These are phyloP conservation scores for Tyrannus savana DNA, from an alignment of 2,113 vertebrate genomes.

Conservation along the genomic window DNA sequence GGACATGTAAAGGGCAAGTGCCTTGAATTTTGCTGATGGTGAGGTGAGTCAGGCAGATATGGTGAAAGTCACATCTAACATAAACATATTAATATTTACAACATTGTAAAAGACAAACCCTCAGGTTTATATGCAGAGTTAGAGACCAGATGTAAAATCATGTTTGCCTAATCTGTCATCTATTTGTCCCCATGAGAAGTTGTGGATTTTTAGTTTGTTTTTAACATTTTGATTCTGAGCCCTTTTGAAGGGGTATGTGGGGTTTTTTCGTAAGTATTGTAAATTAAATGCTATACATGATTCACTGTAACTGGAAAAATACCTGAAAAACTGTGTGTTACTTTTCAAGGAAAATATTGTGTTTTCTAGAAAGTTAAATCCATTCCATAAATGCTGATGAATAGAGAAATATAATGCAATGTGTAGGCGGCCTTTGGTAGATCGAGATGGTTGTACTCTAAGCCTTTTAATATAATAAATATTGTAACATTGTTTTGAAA, in stretches of 20 bases:
- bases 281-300: neutral
- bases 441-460: neutral
- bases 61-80: neutral
- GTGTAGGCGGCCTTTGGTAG: neutral
- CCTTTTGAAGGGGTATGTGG: neutral
- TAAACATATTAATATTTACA: neutral
- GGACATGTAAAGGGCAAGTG: neutral
- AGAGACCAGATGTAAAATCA: neutral
- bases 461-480: neutral
- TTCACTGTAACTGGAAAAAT: neutral
- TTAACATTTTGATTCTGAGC: neutral
- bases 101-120: neutral
- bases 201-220: neutral
- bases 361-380: neutral
- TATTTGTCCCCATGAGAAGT: neutral
- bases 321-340: neutral
- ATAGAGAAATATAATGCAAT: neutral
- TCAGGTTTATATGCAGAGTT: neutral
- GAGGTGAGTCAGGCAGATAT: neutral
- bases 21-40: neutral
- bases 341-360: neutral
- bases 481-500: neutral
- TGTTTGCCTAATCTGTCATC: neutral
- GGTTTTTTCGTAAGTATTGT: accelerated
- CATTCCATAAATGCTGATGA: neutral